Conservation (phyloP, 2,888 invertebrate species). For the Cremastinae sp. region DNA sequence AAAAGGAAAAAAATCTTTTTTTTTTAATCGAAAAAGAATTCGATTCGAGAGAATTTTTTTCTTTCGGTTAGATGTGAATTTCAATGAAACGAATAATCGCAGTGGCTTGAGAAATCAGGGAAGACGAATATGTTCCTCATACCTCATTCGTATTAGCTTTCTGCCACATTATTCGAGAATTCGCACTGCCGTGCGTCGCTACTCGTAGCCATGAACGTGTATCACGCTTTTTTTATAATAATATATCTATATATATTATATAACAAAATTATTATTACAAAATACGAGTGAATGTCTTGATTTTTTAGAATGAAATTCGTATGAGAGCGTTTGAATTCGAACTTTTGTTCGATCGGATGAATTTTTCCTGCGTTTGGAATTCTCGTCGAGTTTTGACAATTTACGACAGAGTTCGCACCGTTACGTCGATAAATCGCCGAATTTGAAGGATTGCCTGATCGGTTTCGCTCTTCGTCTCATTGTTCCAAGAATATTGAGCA, state of each 20-base stretch:
- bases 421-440: constrained; percentile 70
- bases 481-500: constrained; percentile 86
- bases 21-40: no score
- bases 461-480: constrained; percentile 82
- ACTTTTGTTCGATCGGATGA: constrained; percentile 33
- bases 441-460: constrained; percentile 75
- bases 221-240: constrained; percentile 63
- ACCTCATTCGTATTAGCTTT: constrained; percentile 60
- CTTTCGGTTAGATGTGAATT: neutral
- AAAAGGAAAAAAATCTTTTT: constrained; percentile 14
- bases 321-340: constrained; percentile 25
- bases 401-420: constrained; percentile 22
- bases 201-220: constrained; percentile 58
- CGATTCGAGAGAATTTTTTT: no score
- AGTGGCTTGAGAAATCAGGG: constrained; percentile 26
- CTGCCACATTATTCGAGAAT: constrained; percentile 45
- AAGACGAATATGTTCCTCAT: constrained; percentile 53
- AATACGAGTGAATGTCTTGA: constrained; percentile 46
- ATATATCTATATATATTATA: constrained; percentile 65
- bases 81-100: constrained; percentile 12
- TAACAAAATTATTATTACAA: constrained; percentile 52
- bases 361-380: constrained; percentile 14
- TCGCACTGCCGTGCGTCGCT: constrained; percentile 35
- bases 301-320: constrained; percentile 27
- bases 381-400: constrained; percentile 4